Base-by-base conservation (phyloP, 2,888 invertebrate species). In the Linyphia triangularis region DNA sequence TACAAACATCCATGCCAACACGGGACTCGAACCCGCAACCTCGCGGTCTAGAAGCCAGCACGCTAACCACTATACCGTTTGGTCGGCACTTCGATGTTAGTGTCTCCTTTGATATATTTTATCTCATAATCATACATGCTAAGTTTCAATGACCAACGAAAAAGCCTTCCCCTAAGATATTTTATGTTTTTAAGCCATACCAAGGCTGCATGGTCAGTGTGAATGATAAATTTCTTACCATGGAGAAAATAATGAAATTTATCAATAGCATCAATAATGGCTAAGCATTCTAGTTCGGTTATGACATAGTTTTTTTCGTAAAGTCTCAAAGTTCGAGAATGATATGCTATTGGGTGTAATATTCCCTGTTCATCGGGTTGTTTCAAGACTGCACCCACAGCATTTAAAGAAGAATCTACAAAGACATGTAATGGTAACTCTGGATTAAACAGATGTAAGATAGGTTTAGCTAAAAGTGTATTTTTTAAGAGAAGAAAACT, bases 241-340 rank as follows among this genome's bases (percentile, higher is more conserved):
- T 30, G n/a, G 4, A 73, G n/a, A 28, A 51, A 73, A 57, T 40
- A 43, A 22, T 73, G 6, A 57, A 43, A 73, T 28, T 73, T 51
- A 73, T 73, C 51, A 28, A 57, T 26, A n/a, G 26, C 16, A 51
- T 73, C 28, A 3, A 73, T 28, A 28, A 73, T 73, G 0, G 28
- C 73, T 16, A 73, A n/a, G n/a, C 73, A 73, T 13, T 57, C 73
- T 3, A 73, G 3, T 57, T 73, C 73, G 0, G 73, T 57, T 16
- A 73, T 73, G 4, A 51, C 26, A 57, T 73, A 73, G 16, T 69
- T 72, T 73, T 73, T 24, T 43, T 40, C 40, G 40, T 40, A 40
- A 40, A 13, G 10, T 3, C 40, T 40, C 1, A 40, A 16, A 13
- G 40, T 40, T 3, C 40, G 1, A 1, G 40, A 40, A 40, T 40